Conservation (phyloP, 2,888 invertebrate species). For the Oscheius sp. region DNA sequence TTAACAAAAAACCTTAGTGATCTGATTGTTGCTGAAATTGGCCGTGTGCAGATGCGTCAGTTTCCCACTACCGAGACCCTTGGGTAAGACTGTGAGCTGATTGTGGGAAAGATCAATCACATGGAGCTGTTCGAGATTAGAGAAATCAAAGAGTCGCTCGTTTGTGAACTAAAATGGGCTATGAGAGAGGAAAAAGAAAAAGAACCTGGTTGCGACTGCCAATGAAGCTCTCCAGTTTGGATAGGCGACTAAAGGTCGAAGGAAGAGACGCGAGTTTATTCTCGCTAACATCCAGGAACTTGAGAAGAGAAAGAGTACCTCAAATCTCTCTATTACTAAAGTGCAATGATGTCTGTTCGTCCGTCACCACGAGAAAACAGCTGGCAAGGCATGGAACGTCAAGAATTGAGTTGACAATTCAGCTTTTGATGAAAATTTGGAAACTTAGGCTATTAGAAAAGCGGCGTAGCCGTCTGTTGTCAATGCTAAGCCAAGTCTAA, state of each 20-base stretch:
- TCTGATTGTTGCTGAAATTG: conserved; percentile 47
- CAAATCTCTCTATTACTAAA: neutral
- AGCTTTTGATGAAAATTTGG: neutral
- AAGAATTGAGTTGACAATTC: too few relatives aligned
- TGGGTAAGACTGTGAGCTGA: conserved; percentile 40
- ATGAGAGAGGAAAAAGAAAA: neutral
- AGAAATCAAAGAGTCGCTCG: conserved; percentile 41
- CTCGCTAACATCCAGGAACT: conserved; percentile 53
- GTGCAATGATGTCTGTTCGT: too few relatives aligned
- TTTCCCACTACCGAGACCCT: conserved; percentile 35
- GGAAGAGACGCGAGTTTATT: conserved; percentile 53
- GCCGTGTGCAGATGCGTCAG: conserved; percentile 48
- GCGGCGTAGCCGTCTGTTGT: too few relatives aligned
- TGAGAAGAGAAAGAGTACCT: conserved; percentile 42
- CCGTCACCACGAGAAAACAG: too few relatives aligned
- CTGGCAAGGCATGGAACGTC: too few relatives aligned
- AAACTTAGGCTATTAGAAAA: neutral
- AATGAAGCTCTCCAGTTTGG: conserved; percentile 56
- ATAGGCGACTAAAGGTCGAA: conserved; percentile 38
- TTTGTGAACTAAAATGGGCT: conserved; percentile 26
- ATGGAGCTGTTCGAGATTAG: conserved; percentile 47
- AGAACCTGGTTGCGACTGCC: conserved; percentile 48
- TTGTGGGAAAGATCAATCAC: conserved; percentile 57
- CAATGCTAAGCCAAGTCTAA: too few relatives aligned
- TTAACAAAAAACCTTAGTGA: conserved; percentile 33